phyloP scores from a whole-genome alignment of 2,113 vertebrate species.

The Cryptoleucopteryx plumbea region DNA sequence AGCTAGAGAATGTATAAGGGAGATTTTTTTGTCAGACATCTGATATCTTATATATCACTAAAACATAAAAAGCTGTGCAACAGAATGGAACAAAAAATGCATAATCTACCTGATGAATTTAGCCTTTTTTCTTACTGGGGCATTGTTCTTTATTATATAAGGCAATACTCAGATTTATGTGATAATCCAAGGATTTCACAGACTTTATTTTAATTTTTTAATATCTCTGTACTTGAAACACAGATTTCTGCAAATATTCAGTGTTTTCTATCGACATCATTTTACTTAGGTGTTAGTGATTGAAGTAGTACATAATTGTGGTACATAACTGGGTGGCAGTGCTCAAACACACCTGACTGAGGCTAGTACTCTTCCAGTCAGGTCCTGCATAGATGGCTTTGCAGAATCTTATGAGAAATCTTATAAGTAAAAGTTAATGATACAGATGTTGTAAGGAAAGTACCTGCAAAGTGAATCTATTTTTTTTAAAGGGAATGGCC shows the following conservation, averaged over 20 bases:
- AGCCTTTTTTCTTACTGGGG: neutral
- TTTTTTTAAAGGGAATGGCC: neutral
- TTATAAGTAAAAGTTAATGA: neutral
- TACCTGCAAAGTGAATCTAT: neutral
- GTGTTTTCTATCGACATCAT: neutral
- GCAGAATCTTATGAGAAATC: neutral
- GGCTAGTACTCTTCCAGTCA: neutral
- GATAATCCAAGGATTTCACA: neutral
- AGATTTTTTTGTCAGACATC: neutral
- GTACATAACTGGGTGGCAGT: neutral
- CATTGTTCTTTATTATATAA: neutral
- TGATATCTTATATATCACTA: neutral
- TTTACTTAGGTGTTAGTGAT: neutral
- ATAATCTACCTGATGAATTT: neutral
- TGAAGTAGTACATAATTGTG: neutral
- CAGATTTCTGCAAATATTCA: neutral
- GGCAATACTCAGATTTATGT: neutral
- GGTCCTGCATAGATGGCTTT: neutral
- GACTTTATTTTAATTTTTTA: neutral
- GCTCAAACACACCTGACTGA: neutral
- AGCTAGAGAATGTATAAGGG: neutral
- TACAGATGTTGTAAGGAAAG: neutral
- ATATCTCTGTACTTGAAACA: neutral
- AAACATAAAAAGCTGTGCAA: neutral
- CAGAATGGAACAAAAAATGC: neutral